These are phyloP conservation scores for Cephus cinctus DNA, from an alignment of 1,140 invertebrate species.

Conservation along the genomic window DNA sequence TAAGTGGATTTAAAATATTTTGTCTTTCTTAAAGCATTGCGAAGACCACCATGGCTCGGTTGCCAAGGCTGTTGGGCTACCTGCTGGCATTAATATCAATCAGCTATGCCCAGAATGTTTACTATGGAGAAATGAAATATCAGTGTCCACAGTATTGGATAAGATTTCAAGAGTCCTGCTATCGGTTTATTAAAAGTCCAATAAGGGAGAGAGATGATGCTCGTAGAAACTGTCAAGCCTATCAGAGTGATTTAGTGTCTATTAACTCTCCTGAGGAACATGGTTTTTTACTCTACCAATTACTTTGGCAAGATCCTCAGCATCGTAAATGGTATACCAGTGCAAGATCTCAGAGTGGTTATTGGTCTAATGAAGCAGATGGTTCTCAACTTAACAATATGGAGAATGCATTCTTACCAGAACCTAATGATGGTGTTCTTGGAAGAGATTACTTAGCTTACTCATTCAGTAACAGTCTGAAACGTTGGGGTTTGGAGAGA, in stretches of 20 bases:
- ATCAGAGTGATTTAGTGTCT: slow-evolving; percentile 77
- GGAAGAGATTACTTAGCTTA: slow-evolving; percentile 64
- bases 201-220: slow-evolving; percentile 75
- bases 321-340: slow-evolving; percentile 86
- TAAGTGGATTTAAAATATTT: background rate
- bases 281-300: slow-evolving; percentile 76
- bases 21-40: background rate
- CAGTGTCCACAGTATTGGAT: slow-evolving; percentile 83
- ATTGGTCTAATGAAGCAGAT: slow-evolving; percentile 85
- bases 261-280: slow-evolving; percentile 84
- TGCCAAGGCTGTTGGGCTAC: background rate
- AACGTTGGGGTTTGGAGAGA: slow-evolving; percentile 81
- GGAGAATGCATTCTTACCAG: slow-evolving; percentile 79
- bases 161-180: slow-evolving; percentile 74
- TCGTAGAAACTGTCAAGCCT: slow-evolving; percentile 75
- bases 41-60: background rate
- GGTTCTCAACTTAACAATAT: slow-evolving; percentile 72
- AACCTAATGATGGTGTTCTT: slow-evolving; percentile 50
- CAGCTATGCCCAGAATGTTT: slow-evolving; percentile 26
- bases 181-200: slow-evolving; percentile 85
- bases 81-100: background rate
- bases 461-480: slow-evolving; percentile 68
- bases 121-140: slow-evolving; percentile 40
- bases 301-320: slow-evolving; percentile 80
- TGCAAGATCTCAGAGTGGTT: slow-evolving; percentile 67